These are phyloP conservation scores for Atherinosoma microstoma DNA, from an alignment of 2,797 vertebrate genomes.

Conservation along the genomic window DNA sequence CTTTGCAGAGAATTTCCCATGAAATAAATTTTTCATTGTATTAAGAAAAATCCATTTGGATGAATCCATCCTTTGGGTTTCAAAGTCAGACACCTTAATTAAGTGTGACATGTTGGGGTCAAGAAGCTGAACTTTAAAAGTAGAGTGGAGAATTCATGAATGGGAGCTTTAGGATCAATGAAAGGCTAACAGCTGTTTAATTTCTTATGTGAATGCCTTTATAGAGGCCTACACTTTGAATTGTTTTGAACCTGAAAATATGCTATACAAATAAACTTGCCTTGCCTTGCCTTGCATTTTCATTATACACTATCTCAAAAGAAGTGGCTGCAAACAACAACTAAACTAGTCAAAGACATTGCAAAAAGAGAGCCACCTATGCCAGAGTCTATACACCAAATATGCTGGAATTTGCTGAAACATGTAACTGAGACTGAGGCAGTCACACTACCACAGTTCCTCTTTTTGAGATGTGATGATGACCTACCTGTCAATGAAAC, in stretches of 20 bases:
- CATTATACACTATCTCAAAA: neutral
- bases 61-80: slow-evolving; percentile 32
- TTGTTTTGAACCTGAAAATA: too few relatives aligned
- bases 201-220: neutral
- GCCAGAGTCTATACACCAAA: too few relatives aligned
- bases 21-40: slow-evolving; percentile 52
- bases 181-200: neutral
- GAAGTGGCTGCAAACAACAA: neutral
- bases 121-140: slow-evolving; percentile 31
- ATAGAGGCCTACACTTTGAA: neutral
- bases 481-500: neutral
- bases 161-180: neutral
- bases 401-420: too few relatives aligned
- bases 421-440: too few relatives aligned
- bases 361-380: neutral
- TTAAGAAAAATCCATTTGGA: slow-evolving; percentile 34
- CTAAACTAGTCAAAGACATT: neutral
- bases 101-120: slow-evolving; percentile 43
- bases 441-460: neutral
- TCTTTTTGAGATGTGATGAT: neutral
- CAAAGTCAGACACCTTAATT: slow-evolving; percentile 45
- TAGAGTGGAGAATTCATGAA: slow-evolving; percentile 13
- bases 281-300: too few relatives aligned
- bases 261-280: too few relatives aligned
- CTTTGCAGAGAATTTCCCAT: slow-evolving; percentile 29